A percentile compares a stretch with the other conserved stretches of the same genome.
Evolutionary conservation across 1,140 invertebrate genomes (phyloP).

Genomic region (Drosophila pachea): DNA sequence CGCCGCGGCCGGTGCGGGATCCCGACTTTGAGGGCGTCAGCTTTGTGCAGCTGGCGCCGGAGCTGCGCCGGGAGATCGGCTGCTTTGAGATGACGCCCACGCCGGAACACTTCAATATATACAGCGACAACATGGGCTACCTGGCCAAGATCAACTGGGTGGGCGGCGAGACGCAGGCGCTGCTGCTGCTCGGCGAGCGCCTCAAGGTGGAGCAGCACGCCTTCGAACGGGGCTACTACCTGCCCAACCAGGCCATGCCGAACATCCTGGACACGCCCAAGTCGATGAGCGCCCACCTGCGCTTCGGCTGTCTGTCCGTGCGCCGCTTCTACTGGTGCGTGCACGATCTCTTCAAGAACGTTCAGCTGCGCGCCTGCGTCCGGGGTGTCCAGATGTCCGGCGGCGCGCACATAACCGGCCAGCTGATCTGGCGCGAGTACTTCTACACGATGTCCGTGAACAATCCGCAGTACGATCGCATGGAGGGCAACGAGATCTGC

Average conservation of each 20-base stretch:
- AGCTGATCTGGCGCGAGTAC: conserved; percentile 89
- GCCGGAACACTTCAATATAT: conserved; percentile 82
- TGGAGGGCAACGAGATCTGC: conserved; percentile 87
- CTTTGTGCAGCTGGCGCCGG: conserved; percentile 79
- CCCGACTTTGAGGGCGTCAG: conserved; percentile 80
- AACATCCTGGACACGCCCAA: conserved; percentile 84
- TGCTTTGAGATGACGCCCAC: conserved; percentile 80
- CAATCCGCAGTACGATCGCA: conserved; percentile 84
- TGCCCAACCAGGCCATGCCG: conserved; percentile 85
- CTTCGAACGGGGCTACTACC: conserved; percentile 81
- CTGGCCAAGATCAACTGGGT: conserved; percentile 79
- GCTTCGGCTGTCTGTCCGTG: conserved; percentile 84
- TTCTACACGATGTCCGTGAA: conserved; percentile 88
- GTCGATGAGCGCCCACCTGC: conserved; percentile 84
- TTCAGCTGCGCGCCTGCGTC: conserved; percentile 80
- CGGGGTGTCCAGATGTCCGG: conserved; percentile 56
- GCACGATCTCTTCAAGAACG: conserved; percentile 82
- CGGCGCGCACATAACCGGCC: conserved; percentile 81
- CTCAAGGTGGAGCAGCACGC: conserved; percentile 82
- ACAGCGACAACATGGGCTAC: conserved; percentile 78
- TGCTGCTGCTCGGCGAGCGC: conserved; percentile 80
- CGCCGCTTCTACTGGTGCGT: conserved; percentile 84
- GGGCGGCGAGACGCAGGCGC: conserved; percentile 85
- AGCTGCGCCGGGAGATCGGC: conserved; percentile 79
- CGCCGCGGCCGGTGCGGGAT: conserved; percentile 81